Evolutionary conservation across 2,888 invertebrate species (phyloP).

Genomic region (Thera britannica): DNA sequence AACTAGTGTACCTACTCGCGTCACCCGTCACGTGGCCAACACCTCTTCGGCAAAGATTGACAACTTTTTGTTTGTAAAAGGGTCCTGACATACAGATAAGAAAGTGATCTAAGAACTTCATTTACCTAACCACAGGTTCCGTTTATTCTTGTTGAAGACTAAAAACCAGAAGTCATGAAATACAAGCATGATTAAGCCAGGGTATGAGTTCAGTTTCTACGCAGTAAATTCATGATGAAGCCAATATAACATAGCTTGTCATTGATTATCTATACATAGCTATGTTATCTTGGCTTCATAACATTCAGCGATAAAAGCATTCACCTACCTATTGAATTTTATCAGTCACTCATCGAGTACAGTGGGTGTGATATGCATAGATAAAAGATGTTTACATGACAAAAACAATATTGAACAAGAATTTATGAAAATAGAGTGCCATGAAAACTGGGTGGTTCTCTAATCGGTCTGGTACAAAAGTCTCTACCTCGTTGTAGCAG

Average conservation of each 20-base stretch:
- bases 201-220: not conserved
- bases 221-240: not conserved
- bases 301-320: constrained; percentile 58
- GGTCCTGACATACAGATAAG: too few relatives aligned
- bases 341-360: constrained; percentile 53
- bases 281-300: constrained; percentile 46
- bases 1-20: too few relatives aligned
- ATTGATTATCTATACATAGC: not conserved
- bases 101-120: too few relatives aligned
- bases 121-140: too few relatives aligned
- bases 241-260: too few relatives aligned
- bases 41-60: too few relatives aligned
- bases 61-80: too few relatives aligned
- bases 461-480: too few relatives aligned
- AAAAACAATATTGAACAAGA: constrained; percentile 27
- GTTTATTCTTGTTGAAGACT: not conserved
- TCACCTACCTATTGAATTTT: constrained; percentile 56
- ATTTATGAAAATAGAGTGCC: constrained; percentile 14
- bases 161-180: not conserved
- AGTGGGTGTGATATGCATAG: constrained; percentile 42
- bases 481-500: too few relatives aligned
- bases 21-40: too few relatives aligned
- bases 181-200: not conserved
- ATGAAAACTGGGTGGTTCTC: too few relatives aligned
- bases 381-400: constrained; percentile 39